Conservation (phyloP, 2,888 invertebrate species). For the Eupeodes latifasciatus region DNA sequence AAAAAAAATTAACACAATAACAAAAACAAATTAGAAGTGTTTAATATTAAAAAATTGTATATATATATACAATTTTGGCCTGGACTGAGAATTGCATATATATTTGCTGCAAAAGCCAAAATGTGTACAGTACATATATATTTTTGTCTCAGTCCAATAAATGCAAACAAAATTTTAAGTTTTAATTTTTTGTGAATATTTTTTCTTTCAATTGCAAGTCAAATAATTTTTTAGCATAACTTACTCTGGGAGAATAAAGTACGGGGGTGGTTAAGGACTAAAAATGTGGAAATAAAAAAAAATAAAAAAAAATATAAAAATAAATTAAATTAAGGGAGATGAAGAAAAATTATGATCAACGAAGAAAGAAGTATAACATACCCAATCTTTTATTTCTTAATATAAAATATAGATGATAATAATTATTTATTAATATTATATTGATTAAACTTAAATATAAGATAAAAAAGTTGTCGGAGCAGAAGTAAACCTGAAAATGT, state of each 20-base stretch:
- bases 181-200: slow-evolving; percentile 31
- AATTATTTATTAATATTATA: slow-evolving; percentile 37
- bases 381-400: slow-evolving; percentile 51
- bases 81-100: slow-evolving; percentile 38
- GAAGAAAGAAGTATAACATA: slow-evolving; percentile 76
- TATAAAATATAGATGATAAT: slow-evolving; percentile 27
- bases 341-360: slow-evolving; percentile 72
- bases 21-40: slow-evolving; percentile 42
- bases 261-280: slow-evolving; percentile 73
- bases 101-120: slow-evolving; percentile 17
- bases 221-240: slow-evolving; percentile 66
- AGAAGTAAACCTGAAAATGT: not conserved
- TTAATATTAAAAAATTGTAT: slow-evolving; percentile 19
- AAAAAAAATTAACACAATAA: slow-evolving; percentile 36
- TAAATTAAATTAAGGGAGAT: slow-evolving; percentile 73
- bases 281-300: slow-evolving; percentile 71
- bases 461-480: not conserved
- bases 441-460: slow-evolving; percentile 2
- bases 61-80: slow-evolving; percentile 28
- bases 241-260: slow-evolving; percentile 76
- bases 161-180: slow-evolving; percentile 36
- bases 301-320: slow-evolving; percentile 62
- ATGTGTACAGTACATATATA: slow-evolving; percentile 34
- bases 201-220: slow-evolving; percentile 41
- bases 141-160: slow-evolving; percentile 12